These are phyloP conservation scores for Selenia dentaria DNA, from an alignment of 2,888 invertebrate species.

Conservation along the genomic window DNA sequence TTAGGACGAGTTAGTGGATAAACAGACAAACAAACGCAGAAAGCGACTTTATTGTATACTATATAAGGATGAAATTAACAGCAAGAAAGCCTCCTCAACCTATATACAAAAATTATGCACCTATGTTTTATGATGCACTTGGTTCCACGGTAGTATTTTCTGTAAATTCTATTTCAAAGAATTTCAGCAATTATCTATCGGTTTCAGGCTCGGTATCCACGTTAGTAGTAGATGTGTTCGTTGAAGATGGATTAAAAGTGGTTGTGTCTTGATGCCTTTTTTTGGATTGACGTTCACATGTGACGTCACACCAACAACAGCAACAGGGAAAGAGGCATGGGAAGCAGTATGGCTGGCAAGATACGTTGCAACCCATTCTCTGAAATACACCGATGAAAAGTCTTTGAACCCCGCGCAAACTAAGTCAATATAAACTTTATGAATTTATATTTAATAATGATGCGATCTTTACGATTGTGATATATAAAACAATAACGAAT, in stretches of 20 bases:
- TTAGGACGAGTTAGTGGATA: no score
- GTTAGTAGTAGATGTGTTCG: constrained; percentile 5
- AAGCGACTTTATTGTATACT: no score
- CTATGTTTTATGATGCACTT: neutral
- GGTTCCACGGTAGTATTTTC: neutral
- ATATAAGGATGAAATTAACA: no score
- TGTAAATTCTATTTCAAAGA: neutral
- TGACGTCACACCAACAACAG: constrained; percentile 20
- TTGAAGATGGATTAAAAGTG: constrained; percentile 1
- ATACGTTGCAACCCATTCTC: constrained; percentile 20
- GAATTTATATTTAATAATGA: no score
- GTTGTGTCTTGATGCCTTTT: neutral
- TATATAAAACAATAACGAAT: no score
- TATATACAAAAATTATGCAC: neutral
- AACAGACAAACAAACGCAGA: no score
- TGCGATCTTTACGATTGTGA: no score
- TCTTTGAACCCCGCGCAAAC: no score
- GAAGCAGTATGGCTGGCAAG: constrained; percentile 21
- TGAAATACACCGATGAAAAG: constrained; percentile 1
- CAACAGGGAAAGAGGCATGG: constrained; percentile 18
- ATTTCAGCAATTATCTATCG: constrained; percentile 5
- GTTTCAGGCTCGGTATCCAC: constrained; percentile 2
- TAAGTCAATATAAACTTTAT: no score
- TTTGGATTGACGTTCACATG: constrained; percentile 9
- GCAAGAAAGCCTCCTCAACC: no score